Base-by-base conservation (phyloP, 2,888 invertebrate species). In the Brenthis daphne region DNA sequence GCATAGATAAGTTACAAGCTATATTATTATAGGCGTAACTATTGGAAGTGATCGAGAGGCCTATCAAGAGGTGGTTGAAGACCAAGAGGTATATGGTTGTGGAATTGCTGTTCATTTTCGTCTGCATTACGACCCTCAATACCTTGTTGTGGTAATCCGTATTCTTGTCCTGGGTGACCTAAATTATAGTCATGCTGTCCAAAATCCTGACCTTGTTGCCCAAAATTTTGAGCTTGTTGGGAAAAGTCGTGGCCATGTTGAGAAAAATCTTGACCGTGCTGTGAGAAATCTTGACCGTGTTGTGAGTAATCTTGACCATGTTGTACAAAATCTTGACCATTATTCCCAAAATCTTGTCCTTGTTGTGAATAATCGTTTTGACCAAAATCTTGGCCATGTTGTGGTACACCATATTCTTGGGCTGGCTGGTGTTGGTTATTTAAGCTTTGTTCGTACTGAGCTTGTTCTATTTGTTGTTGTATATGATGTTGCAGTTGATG, bases 61-160 rank as follows among this genome's bases (percentile, higher is more conserved):
- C 90, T 82, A 74, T 92, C 89, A 51, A 90, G 82, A 4, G 92
- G 92, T n/a, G 85, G 88, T 79, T 92, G 91, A 47, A 91, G 82
- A 8, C 86, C 88, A 16, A 90, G 80, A 0, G 93, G 92, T 70
- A 93, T 91, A 78, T 92, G 93, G 74, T 92, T 91, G 75, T 88
- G 89, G 76, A 78, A 93, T 60, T 81, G 79, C 73, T 87, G 86
- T 48, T 77, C 81, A 14, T 77, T 81, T 54, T 77, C 76, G 58
- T 87, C 87, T 5, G 82, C 80, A 58, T 89, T 89, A 16, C 92
- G 85, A 0, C 90, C 90, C 63, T 90, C 91, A n/a, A 85, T 82
- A 0, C 76, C 78, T n/a, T 85, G 83, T 70, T 86, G 88, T 1
- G 89, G 87, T 6, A 78, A 76, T 3, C 90, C 90, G 65, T 90